Evolutionary conservation across 1,140 invertebrate species (phyloP).

Genomic region (Lordiphosa mommai): DNA sequence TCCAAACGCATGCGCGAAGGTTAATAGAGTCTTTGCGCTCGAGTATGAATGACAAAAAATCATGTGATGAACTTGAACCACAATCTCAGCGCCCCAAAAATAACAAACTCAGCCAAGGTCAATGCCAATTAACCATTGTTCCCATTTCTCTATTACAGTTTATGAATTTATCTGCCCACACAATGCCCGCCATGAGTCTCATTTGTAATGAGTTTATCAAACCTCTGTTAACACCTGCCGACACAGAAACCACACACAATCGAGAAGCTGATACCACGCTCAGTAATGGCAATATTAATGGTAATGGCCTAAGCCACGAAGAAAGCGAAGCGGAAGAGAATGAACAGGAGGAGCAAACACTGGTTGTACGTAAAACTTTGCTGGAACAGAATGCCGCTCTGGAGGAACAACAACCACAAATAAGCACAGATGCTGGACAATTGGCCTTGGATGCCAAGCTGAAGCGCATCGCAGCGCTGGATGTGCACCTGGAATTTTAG

Average conservation of each 20-base stretch:
- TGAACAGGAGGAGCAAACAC: neutral
- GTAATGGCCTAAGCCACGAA: constrained; percentile 42
- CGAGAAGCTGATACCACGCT: constrained; percentile 8
- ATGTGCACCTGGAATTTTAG: constrained; percentile 36
- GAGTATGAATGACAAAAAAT: constrained; percentile 50
- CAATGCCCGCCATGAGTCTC: constrained; percentile 81
- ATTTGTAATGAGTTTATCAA: constrained; percentile 81
- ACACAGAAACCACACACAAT: constrained; percentile 23
- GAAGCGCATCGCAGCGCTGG: constrained; percentile 19
- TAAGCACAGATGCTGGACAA: constrained; percentile 14
- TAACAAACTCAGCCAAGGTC: constrained; percentile 54
- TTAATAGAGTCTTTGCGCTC: constrained; percentile 28
- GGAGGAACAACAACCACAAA: constrained; percentile 6
- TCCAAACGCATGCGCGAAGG: constrained; percentile 60
- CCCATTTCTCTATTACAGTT: constrained; percentile 79
- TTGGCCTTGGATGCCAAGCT: constrained; percentile 36
- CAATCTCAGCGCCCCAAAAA: constrained; percentile 46
- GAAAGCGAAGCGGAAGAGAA: constrained; percentile 37
- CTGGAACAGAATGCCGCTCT: constrained; percentile 37
- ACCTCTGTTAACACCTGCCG: constrained; percentile 73
- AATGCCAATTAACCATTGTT: constrained; percentile 62
- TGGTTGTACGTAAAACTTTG: constrained; percentile 34
- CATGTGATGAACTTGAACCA: constrained; percentile 67
- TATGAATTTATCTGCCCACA: constrained; percentile 80
- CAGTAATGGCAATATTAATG: constrained; percentile 47